These are phyloP conservation scores for Hyposmocoma kahamanoa DNA, from an alignment of 1,140 invertebrate genomes.

Conservation along the genomic window DNA sequence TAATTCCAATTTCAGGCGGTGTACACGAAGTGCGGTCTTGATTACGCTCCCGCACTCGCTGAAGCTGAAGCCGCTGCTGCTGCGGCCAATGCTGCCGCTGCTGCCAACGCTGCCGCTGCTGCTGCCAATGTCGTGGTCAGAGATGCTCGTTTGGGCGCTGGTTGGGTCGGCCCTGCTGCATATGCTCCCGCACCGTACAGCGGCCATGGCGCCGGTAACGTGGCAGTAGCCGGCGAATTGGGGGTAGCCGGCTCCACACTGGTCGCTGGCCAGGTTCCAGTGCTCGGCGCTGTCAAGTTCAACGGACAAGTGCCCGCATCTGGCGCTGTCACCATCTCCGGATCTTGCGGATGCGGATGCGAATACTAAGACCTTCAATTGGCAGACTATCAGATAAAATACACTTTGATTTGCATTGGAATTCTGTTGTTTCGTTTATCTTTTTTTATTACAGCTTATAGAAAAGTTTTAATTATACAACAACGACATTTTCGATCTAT, in stretches of 20 bases:
- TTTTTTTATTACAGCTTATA: too few relatives aligned
- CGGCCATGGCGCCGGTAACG: not conserved
- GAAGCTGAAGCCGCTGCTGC: not conserved
- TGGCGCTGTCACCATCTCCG: conserved; percentile 33
- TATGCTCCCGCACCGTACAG: not conserved
- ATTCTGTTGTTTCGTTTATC: too few relatives aligned
- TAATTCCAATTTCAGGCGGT: too few relatives aligned
- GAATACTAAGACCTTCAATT: too few relatives aligned
- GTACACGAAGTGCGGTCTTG: too few relatives aligned
- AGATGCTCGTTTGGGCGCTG: not conserved
- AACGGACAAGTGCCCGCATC: conserved; percentile 30
- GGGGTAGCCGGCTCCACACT: not conserved
- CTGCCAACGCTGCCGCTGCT: not conserved
- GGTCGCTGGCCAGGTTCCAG: not conserved
- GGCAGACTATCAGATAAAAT: too few relatives aligned
- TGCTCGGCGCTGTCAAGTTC: conserved; percentile 25
- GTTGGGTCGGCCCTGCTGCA: not conserved
- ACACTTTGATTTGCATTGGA: too few relatives aligned
- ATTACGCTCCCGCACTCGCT: not conserved
- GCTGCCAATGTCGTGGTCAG: not conserved
- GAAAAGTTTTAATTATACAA: too few relatives aligned
- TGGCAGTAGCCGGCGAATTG: not conserved
- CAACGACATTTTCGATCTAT: too few relatives aligned
- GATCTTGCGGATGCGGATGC: conserved; percentile 20
- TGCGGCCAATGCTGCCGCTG: not conserved